Percentiles rank a stretch among this genome's conserved stretches.
These are phyloP conservation scores for Eutrigla gurnardus DNA, from an alignment of 2,797 vertebrate genomes.

Conservation along the genomic window DNA sequence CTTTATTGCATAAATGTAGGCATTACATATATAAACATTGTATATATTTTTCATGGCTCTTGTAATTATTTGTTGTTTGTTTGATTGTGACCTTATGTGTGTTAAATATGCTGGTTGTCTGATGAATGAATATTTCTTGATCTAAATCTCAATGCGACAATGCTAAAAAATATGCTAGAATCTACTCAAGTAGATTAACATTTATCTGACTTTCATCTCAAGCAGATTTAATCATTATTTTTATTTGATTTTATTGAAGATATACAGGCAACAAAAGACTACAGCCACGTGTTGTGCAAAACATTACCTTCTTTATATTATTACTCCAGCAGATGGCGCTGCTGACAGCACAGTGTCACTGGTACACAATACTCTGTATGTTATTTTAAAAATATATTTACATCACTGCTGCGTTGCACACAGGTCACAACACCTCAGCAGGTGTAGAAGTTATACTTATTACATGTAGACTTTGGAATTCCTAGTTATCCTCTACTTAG, in stretches of 20 bases:
- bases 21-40: too few relatives aligned
- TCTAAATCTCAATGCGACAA: neutral
- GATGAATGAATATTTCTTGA: neutral
- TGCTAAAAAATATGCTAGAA: too few relatives aligned
- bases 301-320: neutral
- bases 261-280: neutral
- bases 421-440: neutral
- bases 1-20: too few relatives aligned
- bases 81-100: neutral
- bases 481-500: neutral
- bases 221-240: neutral
- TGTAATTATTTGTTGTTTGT: too few relatives aligned
- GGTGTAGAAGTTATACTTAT: neutral
- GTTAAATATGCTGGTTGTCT: neutral
- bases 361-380: neutral
- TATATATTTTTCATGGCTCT: too few relatives aligned
- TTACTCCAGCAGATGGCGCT: slow-evolving; percentile 34
- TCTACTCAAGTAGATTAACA: neutral
- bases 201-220: neutral
- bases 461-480: neutral
- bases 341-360: neutral
- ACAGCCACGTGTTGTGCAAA: neutral
- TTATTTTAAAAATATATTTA: neutral
- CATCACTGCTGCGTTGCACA: neutral
- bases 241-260: neutral